Percentiles rank a stretch among this genome's conserved stretches.
Evolutionary conservation across 1,140 invertebrate species (phyloP).

Genomic region (Caerostris darwini): DNA sequence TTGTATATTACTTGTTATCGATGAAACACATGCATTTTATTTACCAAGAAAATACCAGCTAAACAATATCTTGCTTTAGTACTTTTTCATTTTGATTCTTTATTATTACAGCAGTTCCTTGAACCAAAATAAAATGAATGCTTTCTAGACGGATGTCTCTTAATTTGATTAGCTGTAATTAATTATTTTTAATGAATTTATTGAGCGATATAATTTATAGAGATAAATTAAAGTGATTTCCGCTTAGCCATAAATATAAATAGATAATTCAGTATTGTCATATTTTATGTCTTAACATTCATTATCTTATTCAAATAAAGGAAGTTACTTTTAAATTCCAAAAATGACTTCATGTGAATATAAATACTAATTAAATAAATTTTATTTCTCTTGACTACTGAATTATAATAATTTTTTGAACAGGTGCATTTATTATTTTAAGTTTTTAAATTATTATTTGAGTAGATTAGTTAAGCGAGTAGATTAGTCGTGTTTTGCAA

Average conservation of each 20-base stretch:
- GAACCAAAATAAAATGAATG: neutral
- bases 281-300: neutral
- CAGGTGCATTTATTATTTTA: neutral
- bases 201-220: neutral
- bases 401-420: neutral
- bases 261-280: neutral
- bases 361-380: neutral
- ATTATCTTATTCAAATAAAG: neutral
- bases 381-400: neutral
- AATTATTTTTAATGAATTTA: neutral
- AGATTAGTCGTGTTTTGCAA: too few species aligned
- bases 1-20: neutral
- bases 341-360: neutral
- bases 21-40: neutral
- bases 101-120: neutral
- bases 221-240: neutral
- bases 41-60: too few species aligned
- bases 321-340: neutral
- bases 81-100: neutral
- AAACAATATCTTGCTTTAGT: neutral
- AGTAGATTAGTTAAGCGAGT: too few species aligned
- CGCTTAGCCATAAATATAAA: neutral
- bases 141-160: neutral
- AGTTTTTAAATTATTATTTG: too few species aligned
- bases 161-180: neutral